A percentile compares a stretch with the other conserved stretches of the same genome.
Evolutionary conservation across 2,888 invertebrate species (phyloP).

Genomic region (Harpalus rubripes): DNA sequence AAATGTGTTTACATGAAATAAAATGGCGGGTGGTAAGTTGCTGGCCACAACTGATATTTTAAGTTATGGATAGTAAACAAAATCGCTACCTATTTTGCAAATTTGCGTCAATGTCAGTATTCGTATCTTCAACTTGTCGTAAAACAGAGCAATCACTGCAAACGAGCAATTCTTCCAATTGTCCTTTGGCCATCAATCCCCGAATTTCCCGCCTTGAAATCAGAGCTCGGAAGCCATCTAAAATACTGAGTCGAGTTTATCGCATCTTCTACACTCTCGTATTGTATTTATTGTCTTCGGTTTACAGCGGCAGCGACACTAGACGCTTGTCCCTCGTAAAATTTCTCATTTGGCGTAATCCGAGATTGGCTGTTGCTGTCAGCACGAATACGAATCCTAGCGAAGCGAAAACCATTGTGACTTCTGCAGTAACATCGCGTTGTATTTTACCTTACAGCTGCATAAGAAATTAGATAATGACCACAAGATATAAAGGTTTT

Average conservation of each 20-base stretch:
- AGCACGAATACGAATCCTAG: constrained; percentile 20
- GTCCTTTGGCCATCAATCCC: constrained; percentile 10
- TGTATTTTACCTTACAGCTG: constrained; percentile 9
- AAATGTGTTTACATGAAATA: too few relatives aligned
- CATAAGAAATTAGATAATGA: constrained; percentile 39
- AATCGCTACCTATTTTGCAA: too few relatives aligned
- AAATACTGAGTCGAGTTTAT: constrained; percentile 28
- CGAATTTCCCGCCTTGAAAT: constrained; percentile 22
- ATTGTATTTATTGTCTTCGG: constrained; percentile 57
- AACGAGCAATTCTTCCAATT: background rate
- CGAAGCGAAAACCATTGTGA: constrained; percentile 31
- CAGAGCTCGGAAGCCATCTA: constrained; percentile 18
- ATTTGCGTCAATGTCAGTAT: too few relatives aligned
- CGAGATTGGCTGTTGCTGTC: constrained; percentile 49
- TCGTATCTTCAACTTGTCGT: too few relatives aligned
- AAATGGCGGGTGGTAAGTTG: too few relatives aligned
- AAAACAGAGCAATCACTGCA: too few relatives aligned
- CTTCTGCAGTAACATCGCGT: constrained; percentile 43
- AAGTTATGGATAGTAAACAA: too few relatives aligned
- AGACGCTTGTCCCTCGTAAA: constrained; percentile 48
- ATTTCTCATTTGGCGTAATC: constrained; percentile 62
- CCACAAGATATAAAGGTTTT: constrained; percentile 30
- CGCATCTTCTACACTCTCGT: constrained; percentile 13
- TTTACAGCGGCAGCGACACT: constrained; percentile 32
- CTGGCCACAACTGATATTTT: too few relatives aligned